These are phyloP conservation scores for Nephrotoma flavescens DNA, from an alignment of 2,888 invertebrate genomes.

Conservation along the genomic window DNA sequence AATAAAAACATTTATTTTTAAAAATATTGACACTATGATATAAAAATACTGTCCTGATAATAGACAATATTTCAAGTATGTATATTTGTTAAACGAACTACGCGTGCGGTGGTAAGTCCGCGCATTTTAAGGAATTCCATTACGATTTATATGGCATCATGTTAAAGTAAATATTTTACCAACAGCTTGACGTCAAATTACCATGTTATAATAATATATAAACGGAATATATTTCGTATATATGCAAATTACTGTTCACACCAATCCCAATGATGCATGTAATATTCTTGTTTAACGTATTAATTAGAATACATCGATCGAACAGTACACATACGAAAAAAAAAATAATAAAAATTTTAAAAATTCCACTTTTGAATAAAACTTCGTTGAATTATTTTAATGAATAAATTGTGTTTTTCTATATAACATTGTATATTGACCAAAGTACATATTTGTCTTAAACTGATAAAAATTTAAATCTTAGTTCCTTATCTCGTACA, in stretches of 20 bases:
- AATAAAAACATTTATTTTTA: neutral
- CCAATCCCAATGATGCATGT: neutral
- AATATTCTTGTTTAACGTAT: neutral
- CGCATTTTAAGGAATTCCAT: neutral
- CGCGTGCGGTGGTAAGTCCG: neutral
- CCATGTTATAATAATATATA: neutral
- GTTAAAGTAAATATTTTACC: neutral
- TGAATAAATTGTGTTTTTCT: neutral
- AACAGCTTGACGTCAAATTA: neutral
- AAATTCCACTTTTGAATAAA: neutral
- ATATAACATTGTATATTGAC: neutral
- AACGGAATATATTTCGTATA: neutral
- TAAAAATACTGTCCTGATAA: neutral
- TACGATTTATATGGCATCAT: neutral
- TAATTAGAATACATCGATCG: neutral
- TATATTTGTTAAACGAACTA: neutral
- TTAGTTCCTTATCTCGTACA: neutral
- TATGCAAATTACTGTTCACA: neutral
- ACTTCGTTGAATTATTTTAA: neutral
- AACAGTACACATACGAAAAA: neutral
- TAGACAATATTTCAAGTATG: neutral
- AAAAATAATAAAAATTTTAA: neutral
- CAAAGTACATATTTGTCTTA: neutral
- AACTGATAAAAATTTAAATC: neutral
- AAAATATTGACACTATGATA: neutral